Evolutionary conservation across 2,113 vertebrate species (phyloP), one percentile per base, ranked within the genome.

Genomic region (Vanacampus margaritifer): DNA sequence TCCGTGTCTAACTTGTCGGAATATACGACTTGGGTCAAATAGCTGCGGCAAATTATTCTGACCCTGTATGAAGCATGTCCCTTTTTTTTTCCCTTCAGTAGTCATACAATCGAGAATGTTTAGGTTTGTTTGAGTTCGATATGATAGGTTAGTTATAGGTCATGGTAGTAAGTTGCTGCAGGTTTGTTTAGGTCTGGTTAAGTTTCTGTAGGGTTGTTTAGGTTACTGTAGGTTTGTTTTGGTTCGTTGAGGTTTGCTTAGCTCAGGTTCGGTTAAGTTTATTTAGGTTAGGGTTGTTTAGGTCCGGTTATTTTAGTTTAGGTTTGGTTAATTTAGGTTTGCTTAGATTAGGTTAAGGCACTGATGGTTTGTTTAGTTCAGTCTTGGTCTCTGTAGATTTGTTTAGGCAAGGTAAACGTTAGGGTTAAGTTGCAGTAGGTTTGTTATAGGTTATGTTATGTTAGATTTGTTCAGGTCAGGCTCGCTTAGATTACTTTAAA

Each of bases 21-120:
- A 79, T 79, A 71, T 77, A 41, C 51, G 69, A 66, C 75, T 59
- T 26, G 67, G 76, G 79, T 82, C 82, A 79, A 75, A 70, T 53
- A 68, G 71, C 23, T 58, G 73, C 48, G 64, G 71, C 78, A 70
- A 64, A 80, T 86, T 77, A 74, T 65, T 63, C 59, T 0, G 60
- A 36, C 71, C 68, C 50, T 73, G 79, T 86, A 80, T 80, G 57
- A 63, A 13, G 14, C 5, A 61, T 78, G 76, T 78, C 50, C 73
- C 67, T 63, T 17, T 35, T 48, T 35, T 67, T 72, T 61, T 24
- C 41, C 45, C 68, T 43, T 53, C 16, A 61, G 9, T 41, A 2
- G 21, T 43, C 26, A 43, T 43, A 26, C 12, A 14, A 5, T 8
- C 3, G 23, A 43, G 9, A 6, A 13, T 21, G 7, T 5, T 57